A percentile compares a stretch with the other conserved stretches of the same genome.
Conservation (phyloP, 1,140 invertebrate genomes). For the Lysiphlebus fabarum region DNA sequence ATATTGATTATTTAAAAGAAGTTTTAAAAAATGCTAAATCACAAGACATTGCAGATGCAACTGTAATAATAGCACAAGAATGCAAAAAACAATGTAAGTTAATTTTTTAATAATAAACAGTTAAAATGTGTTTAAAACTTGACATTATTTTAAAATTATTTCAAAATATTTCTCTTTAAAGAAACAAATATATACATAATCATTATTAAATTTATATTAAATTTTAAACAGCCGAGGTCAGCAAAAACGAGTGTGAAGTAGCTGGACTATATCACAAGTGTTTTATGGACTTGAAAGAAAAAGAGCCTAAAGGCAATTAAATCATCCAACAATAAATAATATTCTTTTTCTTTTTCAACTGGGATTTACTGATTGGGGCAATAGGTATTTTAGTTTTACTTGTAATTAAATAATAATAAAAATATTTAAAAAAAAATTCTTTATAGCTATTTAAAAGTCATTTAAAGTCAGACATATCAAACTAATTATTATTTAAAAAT, state of each 20-base stretch:
- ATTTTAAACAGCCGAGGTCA: slow-evolving; percentile 11
- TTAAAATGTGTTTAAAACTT: too few relatives aligned
- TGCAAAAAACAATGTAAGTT: slow-evolving; percentile 7
- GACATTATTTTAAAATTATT: too few relatives aligned
- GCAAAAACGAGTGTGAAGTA: slow-evolving; percentile 14
- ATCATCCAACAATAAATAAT: too few relatives aligned
- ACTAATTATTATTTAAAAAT: too few relatives aligned
- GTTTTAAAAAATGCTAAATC: neutral
- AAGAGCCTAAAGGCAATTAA: too few relatives aligned
- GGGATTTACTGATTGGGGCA: neutral
- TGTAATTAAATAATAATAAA: slow-evolving; percentile 5
- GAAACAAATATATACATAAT: neutral
- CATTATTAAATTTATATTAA: neutral
- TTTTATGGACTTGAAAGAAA: neutral
- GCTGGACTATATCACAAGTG: slow-evolving; percentile 3
- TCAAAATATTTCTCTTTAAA: neutral
- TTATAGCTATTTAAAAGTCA: neutral
- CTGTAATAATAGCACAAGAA: neutral
- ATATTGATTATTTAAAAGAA: slow-evolving; percentile 1
- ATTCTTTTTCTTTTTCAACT: neutral
- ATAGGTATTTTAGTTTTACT: neutral
- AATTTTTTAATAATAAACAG: too few relatives aligned
- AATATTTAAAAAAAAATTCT: neutral
- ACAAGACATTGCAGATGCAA: neutral
- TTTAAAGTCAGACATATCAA: too few relatives aligned